Base-by-base conservation (phyloP, 2,113 vertebrate species). In the Syngnathus scovelli region DNA sequence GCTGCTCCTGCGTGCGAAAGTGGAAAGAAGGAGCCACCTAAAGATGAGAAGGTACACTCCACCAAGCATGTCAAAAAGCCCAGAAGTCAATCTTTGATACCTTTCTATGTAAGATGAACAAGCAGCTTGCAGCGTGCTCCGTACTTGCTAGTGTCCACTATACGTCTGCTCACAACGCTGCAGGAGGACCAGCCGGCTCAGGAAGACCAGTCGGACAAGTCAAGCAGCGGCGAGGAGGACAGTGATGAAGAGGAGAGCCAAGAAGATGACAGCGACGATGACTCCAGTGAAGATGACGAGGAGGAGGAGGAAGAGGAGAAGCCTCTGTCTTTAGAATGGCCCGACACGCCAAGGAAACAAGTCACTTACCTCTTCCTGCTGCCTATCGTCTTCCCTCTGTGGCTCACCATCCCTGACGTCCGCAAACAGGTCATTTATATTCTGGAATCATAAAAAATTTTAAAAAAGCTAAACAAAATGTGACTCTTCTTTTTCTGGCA, bases 351-450 rank as follows among this genome's bases (percentile, higher is more conserved):
- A 48, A 89, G 86, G 46, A 98, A 98, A 86, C 95, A 95, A 86
- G 91, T 89, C 55, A 92, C 94, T 51, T 98, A 93, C 89, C 91
- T 98, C 64, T 88, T 98, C 75, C 92, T 98, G 52, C 86, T 98
- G 67, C 96, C 96, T 68, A 94, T 98, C 1, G 90, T 96, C 62
- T 89, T 98, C 74, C 95, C 95, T n/a, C 88, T 98, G 79, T 98
- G 96, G 96, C 92, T 97, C 77, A 98, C 95, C 0, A 69, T 98
- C 51, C 96, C 96, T 0, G 96, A 98, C 0, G 94, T 98, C 60
- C 93, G 96, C 61, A 96, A 93, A 78, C 90, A 87, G 58, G 96
- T 97, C 83, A 92, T 90, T 19, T 1, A 5, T 5, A 48, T 23
- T 7, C 67, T 21, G 51, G 13, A 49, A 60, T 38, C 21, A 52